phyloP scores from a whole-genome alignment of 2,797 vertebrate genomes.

The Echeneis naucrates region DNA sequence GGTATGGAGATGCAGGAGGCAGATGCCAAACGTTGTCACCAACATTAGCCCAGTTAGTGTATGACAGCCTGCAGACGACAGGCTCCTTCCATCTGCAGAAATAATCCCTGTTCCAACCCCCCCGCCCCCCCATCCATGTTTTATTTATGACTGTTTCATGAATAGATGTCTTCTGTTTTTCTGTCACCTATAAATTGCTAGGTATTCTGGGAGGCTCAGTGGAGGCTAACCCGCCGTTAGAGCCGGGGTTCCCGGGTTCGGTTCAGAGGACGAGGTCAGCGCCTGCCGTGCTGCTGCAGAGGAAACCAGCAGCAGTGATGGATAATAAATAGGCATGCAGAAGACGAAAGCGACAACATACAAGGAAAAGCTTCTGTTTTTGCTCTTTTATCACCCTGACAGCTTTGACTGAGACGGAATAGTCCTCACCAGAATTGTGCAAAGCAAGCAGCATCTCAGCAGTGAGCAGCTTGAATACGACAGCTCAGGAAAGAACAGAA shows the following conservation, averaged over 20 bases:
- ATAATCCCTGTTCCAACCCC: conserved; percentile 72
- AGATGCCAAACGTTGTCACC: conserved; percentile 47
- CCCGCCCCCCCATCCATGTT: conserved; percentile 60
- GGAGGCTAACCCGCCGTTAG: conserved; percentile 13
- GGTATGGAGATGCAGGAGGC: conserved; percentile 1
- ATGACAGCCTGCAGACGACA: conserved; percentile 56
- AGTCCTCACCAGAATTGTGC: conserved; percentile 39
- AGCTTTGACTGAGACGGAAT: conserved; percentile 51
- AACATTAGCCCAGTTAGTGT: conserved; percentile 48
- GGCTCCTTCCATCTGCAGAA: conserved; percentile 61
- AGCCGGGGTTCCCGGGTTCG: neutral
- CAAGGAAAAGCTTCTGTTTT: conserved; percentile 17
- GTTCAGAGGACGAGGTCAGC: conserved; percentile 50
- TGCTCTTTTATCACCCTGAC: conserved; percentile 54
- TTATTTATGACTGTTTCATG: conserved; percentile 77
- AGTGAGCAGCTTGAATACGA: conserved; percentile 12
- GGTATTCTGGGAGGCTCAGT: conserved; percentile 47
- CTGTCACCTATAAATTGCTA: conserved; percentile 64
- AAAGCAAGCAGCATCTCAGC: conserved; percentile 49
- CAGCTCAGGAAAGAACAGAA: conserved; percentile 6
- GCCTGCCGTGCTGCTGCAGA: neutral
- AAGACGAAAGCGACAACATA: neutral
- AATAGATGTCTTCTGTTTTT: conserved; percentile 68
- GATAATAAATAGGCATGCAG: conserved; percentile 42
- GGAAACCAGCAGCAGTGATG: neutral